Percentiles rank a stretch among this genome's conserved stretches.
Evolutionary conservation across 2,797 vertebrate genomes (phyloP).

Genomic region (Peromyscus eremicus): DNA sequence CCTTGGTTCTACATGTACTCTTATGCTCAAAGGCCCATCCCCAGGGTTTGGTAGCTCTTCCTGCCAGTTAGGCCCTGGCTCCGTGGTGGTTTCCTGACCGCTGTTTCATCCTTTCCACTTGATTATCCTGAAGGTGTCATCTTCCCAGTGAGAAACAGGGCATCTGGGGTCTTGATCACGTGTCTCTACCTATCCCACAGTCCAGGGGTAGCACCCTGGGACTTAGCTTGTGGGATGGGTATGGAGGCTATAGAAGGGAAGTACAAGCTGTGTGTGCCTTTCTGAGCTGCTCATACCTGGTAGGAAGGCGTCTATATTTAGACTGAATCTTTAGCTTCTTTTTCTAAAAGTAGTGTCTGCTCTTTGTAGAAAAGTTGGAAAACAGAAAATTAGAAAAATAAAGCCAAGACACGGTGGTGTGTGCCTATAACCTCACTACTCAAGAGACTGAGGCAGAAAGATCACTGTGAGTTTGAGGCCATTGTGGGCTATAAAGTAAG

Average conservation of each 20-base stretch:
- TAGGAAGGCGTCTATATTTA: background rate
- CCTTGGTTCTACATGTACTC: background rate
- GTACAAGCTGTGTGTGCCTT: background rate
- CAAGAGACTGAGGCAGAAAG: background rate
- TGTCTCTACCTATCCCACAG: background rate
- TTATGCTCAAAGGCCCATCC: background rate
- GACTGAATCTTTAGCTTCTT: background rate
- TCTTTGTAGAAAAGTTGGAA: slow-evolving; percentile 28
- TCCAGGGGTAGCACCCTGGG: background rate
- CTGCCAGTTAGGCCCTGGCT: background rate
- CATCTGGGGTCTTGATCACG: background rate
- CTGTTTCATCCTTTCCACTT: too few species aligned
- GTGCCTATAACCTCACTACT: background rate
- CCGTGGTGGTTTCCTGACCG: background rate
- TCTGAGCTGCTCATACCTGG: accelerated
- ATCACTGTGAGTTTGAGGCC: background rate
- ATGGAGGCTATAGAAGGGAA: background rate
- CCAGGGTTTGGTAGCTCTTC: background rate
- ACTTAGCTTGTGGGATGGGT: background rate
- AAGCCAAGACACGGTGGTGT: background rate
- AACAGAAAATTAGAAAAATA: background rate
- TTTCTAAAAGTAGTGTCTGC: background rate
- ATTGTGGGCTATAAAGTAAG: background rate
- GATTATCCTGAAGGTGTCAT: background rate
- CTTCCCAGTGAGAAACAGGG: background rate